These are phyloP conservation scores for Leptinotarsa undecemlineata DNA, from an alignment of 1,140 invertebrate species.

Conservation along the genomic window DNA sequence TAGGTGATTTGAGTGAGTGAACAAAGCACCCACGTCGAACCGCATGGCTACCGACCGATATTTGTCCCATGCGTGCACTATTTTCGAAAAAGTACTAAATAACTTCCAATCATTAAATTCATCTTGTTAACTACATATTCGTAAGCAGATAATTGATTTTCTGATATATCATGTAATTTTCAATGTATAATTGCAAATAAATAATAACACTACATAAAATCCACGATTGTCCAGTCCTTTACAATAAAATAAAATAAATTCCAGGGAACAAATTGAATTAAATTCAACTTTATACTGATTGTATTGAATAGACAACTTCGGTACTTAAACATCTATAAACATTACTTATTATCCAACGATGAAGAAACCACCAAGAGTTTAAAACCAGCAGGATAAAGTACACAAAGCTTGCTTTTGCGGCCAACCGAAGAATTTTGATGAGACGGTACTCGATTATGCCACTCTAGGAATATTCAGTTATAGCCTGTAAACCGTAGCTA, in stretches of 20 bases:
- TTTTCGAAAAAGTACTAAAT: too few relatives aligned
- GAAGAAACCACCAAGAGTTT: not conserved
- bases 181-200: not conserved
- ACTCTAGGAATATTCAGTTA: conserved; percentile 2
- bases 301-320: conserved; percentile 4
- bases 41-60: too few relatives aligned
- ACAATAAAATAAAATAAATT: not conserved
- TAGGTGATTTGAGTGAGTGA: too few relatives aligned
- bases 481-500: not conserved
- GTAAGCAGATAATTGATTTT: too few relatives aligned
- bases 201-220: not conserved
- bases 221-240: not conserved
- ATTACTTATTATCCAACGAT: conserved; percentile 4
- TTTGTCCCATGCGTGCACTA: too few relatives aligned
- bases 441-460: not conserved
- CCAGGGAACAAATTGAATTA: not conserved
- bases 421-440: conserved; percentile 18
- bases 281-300: conserved; percentile 11
- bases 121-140: too few relatives aligned
- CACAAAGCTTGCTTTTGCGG: conserved; percentile 12
- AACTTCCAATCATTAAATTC: too few relatives aligned
- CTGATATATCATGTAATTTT: not conserved
- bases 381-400: conserved; percentile 15
- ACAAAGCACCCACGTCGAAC: too few relatives aligned
- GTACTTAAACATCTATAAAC: conserved; percentile 7